Conservation (phyloP, 2,888 invertebrate genomes). For the Cynaeus angustus region DNA sequence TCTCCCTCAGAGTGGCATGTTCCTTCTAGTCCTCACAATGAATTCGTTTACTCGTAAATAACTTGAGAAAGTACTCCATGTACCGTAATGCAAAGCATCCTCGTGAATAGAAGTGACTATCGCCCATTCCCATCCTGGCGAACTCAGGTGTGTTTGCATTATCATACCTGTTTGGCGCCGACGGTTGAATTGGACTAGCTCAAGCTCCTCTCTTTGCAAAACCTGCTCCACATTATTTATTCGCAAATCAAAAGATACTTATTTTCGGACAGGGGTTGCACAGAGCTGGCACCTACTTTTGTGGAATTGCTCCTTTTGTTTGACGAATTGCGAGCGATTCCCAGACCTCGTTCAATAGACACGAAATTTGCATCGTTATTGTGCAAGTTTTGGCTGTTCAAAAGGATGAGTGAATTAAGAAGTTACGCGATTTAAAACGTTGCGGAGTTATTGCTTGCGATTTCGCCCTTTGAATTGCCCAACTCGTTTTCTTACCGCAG, state of each 20-base stretch:
- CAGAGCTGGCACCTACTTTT: constrained; percentile 42
- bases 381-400: constrained; percentile 41
- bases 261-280: constrained; percentile 40
- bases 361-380: constrained; percentile 47
- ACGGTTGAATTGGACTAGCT: constrained; percentile 58
- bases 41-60: constrained; percentile 59
- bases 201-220: constrained; percentile 53
- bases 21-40: constrained; percentile 53
- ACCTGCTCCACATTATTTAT: constrained; percentile 58
- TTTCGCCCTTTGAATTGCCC: not conserved
- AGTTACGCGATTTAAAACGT: constrained; percentile 45
- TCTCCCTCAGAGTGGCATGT: constrained; percentile 50
- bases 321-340: constrained; percentile 44
- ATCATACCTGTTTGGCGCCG: constrained; percentile 62
- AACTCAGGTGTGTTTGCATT: constrained; percentile 59
- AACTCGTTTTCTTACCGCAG: too few species aligned
- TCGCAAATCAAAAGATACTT: constrained; percentile 57
- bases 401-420: constrained; percentile 45
- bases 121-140: constrained; percentile 54
- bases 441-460: constrained; percentile 36
- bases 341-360: constrained; percentile 31
- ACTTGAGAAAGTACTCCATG: constrained; percentile 55
- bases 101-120: constrained; percentile 46
- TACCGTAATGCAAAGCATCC: constrained; percentile 55
- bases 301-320: constrained; percentile 43